phyloP scores from a whole-genome alignment of 2,888 invertebrate species.

The Aethes cnicana region DNA sequence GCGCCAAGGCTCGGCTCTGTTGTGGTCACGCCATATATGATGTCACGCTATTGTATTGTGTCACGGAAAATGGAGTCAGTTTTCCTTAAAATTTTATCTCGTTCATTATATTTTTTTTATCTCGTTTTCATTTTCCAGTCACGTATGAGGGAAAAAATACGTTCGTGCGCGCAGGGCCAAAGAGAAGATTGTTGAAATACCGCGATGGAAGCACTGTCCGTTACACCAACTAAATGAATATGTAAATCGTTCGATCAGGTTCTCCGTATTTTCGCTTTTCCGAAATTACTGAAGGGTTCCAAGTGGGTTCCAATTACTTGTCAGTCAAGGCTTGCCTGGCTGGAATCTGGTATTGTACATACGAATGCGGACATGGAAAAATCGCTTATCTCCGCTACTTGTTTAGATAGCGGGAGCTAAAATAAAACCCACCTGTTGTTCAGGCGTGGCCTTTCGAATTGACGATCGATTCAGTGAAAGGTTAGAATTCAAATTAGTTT shows the following conservation, averaged over 20 bases:
- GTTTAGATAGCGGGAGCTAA: conserved; percentile 55
- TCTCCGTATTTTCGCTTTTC: neutral
- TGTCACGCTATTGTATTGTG: conserved; percentile 37
- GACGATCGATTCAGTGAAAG: conserved; percentile 44
- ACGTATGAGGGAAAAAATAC: no score
- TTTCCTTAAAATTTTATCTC: neutral
- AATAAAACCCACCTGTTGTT: conserved; percentile 52
- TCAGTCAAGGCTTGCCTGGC: neutral
- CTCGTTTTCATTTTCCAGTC: no score
- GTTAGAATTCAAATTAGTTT: neutral
- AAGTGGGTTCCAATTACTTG: no score
- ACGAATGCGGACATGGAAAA: neutral
- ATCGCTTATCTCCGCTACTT: conserved; percentile 35
- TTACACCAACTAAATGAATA: no score
- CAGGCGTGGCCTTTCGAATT: conserved; percentile 45
- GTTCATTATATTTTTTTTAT: no score
- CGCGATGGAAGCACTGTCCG: no score
- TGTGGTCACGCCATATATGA: conserved; percentile 39
- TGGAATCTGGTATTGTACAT: neutral
- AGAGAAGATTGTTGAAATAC: no score
- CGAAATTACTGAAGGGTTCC: conserved; percentile 9
- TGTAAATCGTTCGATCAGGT: no score
- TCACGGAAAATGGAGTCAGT: neutral
- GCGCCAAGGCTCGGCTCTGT: conserved; percentile 33
- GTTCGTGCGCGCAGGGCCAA: no score